phyloP scores from a whole-genome alignment of 2,888 invertebrate species.

The Lumbricus terrestris region DNA sequence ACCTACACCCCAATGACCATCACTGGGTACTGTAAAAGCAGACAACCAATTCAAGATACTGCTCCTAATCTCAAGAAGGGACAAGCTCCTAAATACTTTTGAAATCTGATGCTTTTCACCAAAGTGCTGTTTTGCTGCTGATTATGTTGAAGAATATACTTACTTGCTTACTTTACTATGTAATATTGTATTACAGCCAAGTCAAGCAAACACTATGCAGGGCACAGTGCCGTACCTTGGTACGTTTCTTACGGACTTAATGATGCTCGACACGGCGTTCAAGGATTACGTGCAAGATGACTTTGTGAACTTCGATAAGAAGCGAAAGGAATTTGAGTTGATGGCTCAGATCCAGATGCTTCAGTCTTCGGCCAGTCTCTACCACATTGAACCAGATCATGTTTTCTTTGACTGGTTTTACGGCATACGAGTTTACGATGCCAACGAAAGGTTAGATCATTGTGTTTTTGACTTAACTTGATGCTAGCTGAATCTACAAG shows the following conservation, averaged over 20 bases:
- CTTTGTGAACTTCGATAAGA: constrained; percentile 95
- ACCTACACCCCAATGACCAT: too few relatives aligned
- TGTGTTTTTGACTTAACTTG: not conserved
- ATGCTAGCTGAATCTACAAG: not conserved
- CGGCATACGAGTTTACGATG: constrained; percentile 83
- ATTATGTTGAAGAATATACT: too few relatives aligned
- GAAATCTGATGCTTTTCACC: too few relatives aligned
- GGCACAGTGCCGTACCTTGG: constrained; percentile 97
- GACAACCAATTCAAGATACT: too few relatives aligned
- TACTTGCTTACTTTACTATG: too few relatives aligned
- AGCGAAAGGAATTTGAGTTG: constrained; percentile 96
- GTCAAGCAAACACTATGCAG: constrained; percentile 21
- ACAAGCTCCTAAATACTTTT: too few relatives aligned
- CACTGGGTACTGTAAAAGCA: too few relatives aligned
- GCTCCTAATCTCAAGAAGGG: too few relatives aligned
- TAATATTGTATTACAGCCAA: not conserved
- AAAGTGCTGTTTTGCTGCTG: too few relatives aligned
- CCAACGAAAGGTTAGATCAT: constrained; percentile 68
- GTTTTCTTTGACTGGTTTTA: constrained; percentile 95
- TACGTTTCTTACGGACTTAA: constrained; percentile 94
- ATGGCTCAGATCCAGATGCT: constrained; percentile 91
- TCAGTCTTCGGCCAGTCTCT: constrained; percentile 94
- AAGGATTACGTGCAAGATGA: constrained; percentile 60
- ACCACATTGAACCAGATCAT: constrained; percentile 80
- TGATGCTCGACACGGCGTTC: constrained; percentile 73